Percentiles rank a stretch among this genome's conserved stretches.
These are phyloP conservation scores for Drosophila diplacantha DNA, from an alignment of 2,888 invertebrate species.

Conservation along the genomic window DNA sequence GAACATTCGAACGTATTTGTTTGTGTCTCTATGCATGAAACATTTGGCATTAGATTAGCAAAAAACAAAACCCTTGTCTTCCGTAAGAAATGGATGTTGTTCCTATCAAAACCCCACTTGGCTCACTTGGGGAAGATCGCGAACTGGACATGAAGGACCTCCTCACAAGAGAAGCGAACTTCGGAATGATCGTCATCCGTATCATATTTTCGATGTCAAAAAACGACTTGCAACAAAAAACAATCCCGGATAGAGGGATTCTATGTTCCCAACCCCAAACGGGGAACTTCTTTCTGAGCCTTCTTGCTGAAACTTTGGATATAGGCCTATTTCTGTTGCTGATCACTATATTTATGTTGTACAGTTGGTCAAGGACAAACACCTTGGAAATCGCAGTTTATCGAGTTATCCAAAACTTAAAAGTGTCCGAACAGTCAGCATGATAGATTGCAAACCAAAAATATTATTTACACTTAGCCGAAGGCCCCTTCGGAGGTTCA, in stretches of 20 bases:
- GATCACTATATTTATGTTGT: neutral
- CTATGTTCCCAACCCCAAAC: neutral
- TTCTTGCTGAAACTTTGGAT: no score
- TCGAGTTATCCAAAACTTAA: constrained; percentile 1
- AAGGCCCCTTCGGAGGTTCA: neutral
- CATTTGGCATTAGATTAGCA: neutral
- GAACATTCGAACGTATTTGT: constrained; percentile 2
- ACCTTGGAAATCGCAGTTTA: constrained; percentile 1
- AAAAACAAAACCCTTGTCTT: neutral
- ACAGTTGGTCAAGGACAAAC: neutral
- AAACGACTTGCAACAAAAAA: neutral
- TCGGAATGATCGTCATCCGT: neutral
- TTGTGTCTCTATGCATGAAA: neutral
- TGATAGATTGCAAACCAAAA: constrained; percentile 7
- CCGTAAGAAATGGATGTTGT: neutral
- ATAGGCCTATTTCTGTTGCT: constrained; percentile 3
- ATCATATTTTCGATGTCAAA: neutral
- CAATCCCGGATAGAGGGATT: neutral
- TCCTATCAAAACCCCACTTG: neutral
- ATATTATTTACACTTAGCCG: constrained; percentile 7
- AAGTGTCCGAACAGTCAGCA: neutral
- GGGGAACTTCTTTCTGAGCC: neutral
- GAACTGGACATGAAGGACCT: neutral
- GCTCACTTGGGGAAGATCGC: neutral
- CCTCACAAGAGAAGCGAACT: neutral